Evolutionary conservation across 1,140 invertebrate genomes (phyloP).

Genomic region (Drosophila serrata): DNA sequence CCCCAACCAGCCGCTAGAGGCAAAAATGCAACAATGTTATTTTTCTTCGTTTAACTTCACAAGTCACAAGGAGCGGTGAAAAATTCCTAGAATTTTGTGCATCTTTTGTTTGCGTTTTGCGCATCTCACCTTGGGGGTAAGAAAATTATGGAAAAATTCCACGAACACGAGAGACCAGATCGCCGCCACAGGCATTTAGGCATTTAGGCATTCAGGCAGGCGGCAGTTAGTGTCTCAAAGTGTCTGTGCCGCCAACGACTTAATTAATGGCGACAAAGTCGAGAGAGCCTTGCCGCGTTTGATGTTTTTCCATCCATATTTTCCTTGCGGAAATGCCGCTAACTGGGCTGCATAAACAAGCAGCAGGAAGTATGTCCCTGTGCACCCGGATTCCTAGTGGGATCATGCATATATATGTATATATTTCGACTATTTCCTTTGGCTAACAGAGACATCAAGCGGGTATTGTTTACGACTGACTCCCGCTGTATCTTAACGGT

Average conservation of each 20-base stretch:
- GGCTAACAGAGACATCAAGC: slow-evolving; percentile 32
- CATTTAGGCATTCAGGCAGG: too few relatives aligned
- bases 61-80: slow-evolving; percentile 21
- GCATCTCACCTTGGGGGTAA: slow-evolving; percentile 32
- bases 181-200: slow-evolving; percentile 51
- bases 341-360: slow-evolving; percentile 54
- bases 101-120: slow-evolving; percentile 63
- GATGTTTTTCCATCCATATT: slow-evolving; percentile 39
- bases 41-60: neutral
- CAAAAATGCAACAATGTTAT: slow-evolving; percentile 57
- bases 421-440: neutral
- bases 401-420: neutral
- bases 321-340: slow-evolving; percentile 65
- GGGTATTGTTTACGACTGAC: slow-evolving; percentile 54
- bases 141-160: slow-evolving; percentile 78
- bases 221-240: slow-evolving; percentile 46
- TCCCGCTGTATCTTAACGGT: slow-evolving; percentile 69
- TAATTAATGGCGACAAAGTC: slow-evolving; percentile 79
- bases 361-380: slow-evolving; percentile 53
- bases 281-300: slow-evolving; percentile 47
- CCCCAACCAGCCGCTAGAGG: slow-evolving; percentile 28
- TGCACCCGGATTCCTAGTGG: neutral
- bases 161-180: slow-evolving; percentile 59
- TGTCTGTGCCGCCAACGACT: slow-evolving; percentile 69
- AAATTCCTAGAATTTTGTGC: slow-evolving; percentile 69